Base-by-base conservation (phyloP, 2,113 vertebrate genomes). In the Atrichornis clamosus region DNA sequence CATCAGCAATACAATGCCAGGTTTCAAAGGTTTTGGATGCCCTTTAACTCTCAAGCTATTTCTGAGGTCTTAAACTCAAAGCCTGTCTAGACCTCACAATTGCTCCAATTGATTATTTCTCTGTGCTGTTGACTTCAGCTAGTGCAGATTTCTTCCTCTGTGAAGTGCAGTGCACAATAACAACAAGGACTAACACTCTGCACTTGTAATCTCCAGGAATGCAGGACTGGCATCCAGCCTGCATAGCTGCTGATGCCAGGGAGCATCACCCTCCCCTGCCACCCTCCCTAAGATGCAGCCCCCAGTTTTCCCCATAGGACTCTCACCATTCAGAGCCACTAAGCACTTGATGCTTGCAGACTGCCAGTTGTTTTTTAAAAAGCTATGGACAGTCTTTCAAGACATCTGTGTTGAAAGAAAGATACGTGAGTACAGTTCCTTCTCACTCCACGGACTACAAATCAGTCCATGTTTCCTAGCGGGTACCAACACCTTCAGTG, bases 221-320 rank as follows among this genome's bases (percentile, higher is more conserved):
- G 7, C 22, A 58, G 9, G 9, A 14, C 17, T 47, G 20, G 4
- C 6, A 28, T 22, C 32, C 46, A 35, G 4, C 14, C 41, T 12
- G 30, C 22, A 13, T 6, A 23, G 13, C 12, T 9, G 1, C 26
- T 5, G 4, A 6, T 46, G 23, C 6, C 22, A 9, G 4, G 21
- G 33, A 70, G 14, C 44, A 35, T 35, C 47, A 8, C 6, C 18
- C 2, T 33, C 7, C 62, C 52, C 42, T 55, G 33, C 3, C 42
- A 55, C 20, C 11, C 22, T 39, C 9, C 26, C 27, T 2, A 4
- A 2, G 8, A 13, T 86, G 53, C 68, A 84, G 23, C 6, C 10
- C 35, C 30, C 11, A 37, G 11, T 10, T 33, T 44, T 8, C 60
- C 58, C 12, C 2, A 2, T 0, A n/a, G 4, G 3, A 53, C 8